Base-by-base conservation (phyloP, 1,140 invertebrate genomes). In the Amphibalanus amphitrite region DNA sequence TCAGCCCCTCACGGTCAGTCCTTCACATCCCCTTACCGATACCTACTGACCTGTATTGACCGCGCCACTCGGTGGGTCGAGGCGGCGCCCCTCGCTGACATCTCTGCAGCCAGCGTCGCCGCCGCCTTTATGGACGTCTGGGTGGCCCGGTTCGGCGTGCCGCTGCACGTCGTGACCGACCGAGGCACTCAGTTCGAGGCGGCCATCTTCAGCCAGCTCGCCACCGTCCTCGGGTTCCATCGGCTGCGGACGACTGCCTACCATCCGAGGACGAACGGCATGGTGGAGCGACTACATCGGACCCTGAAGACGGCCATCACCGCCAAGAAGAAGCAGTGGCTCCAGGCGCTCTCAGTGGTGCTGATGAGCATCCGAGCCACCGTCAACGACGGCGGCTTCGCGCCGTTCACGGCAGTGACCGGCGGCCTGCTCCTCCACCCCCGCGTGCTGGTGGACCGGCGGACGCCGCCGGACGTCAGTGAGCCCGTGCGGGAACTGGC, bases 181-280 rank as follows among this genome's bases (percentile, higher is more conserved):
- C 30, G 69, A 15, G 72, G 33, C 8, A 3, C 29, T 3, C 71
- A 72, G 26, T 72, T 72, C 6, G 71, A 30, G 28, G 28, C 29
- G 72, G 29, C 33, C 3, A 23, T 72, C 8, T 72, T 72, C 72
- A n/a, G n/a, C 0, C 29, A 72, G 29, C 28, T 72, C 1, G 73
- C 72, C 25, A 0, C 17, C 0, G 47, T 72, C 15, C 23, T 72
- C n/a, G 72, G 70, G 0, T 72, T 71, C 33, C 72, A 72, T 28
- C 68, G 30, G 1, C 28, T 68, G 15, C 28, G 64, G 40, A 59
- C 38, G 3, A 47, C 69, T 15, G 59, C 65, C 15, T 67, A 70
- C 3, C 65, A 67, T 17, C 65, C n/a, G 3, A 10, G 28, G n/a
- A 25, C 26, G 3, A 28, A 67, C 23, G n/a, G 65, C 10, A 28